phyloP scores from a whole-genome alignment of 2,888 invertebrate species.

The Phengaris arion region DNA sequence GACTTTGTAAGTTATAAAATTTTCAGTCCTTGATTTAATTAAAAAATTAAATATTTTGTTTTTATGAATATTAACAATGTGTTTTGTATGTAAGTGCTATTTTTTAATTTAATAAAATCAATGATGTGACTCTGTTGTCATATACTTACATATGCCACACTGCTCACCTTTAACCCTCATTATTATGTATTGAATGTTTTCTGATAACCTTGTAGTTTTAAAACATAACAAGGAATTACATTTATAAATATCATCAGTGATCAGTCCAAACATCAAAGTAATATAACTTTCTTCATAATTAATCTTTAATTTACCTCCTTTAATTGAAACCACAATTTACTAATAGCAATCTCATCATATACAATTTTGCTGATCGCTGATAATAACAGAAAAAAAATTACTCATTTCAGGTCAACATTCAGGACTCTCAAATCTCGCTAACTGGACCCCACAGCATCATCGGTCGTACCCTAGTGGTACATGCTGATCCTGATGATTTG shows the following conservation, averaged over 20 bases:
- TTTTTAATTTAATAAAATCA: background rate
- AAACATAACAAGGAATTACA: background rate
- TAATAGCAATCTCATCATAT: too few species aligned
- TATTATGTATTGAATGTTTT: background rate
- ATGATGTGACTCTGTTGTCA: background rate
- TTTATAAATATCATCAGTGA: too few species aligned
- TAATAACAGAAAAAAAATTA: too few species aligned
- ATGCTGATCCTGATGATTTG: constrained; percentile 95
- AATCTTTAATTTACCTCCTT: background rate
- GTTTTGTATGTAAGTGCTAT: too few species aligned
- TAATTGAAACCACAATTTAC: too few species aligned
- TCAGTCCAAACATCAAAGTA: too few species aligned
- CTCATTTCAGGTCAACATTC: constrained; percentile 59
- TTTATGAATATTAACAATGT: background rate
- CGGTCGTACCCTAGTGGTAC: constrained; percentile 93
- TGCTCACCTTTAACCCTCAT: constrained; percentile 14
- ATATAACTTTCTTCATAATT: too few species aligned
- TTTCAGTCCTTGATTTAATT: too few species aligned
- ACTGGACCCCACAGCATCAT: constrained; percentile 86
- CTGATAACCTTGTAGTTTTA: background rate
- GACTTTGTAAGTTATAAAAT: too few species aligned
- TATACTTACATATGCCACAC: too few species aligned
- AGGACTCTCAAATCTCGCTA: constrained; percentile 65
- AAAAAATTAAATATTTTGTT: background rate
- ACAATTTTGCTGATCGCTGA: too few species aligned